Base-by-base conservation (phyloP, 2,888 invertebrate species). In the Drosophila leonis region DNA sequence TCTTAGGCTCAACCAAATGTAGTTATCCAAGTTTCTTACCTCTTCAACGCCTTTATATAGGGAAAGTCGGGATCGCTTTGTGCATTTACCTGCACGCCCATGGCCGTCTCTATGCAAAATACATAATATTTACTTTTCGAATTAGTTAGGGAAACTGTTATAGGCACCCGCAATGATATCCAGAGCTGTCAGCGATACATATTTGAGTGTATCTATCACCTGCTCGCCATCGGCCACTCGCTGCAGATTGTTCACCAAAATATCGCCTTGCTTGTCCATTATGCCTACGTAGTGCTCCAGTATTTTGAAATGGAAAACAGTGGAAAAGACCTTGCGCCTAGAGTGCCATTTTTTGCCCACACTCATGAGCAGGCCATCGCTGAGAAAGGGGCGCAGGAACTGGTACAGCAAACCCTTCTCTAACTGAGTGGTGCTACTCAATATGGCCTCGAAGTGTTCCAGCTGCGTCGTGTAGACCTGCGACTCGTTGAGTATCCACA, bases 261-360 rank as follows among this genome's bases (percentile, higher is more conserved):
- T 93, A 13, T 92, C 91, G 15, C 94, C 94, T 72, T 95, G 95
- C 63, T 94, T 94, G 79, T 96, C 95, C 91, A 97, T 96, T 0
- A 95, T 94, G 0, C 94, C 94, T 20, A 96, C 91, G 90, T 96
- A 97, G 77, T 95, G 94, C 84, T 96, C 95, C 49, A 97, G 92
- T 65, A 97, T 96, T 83, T 95, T 95, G 90, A 96, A 97, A 91
- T 97, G 97, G 90, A 97, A 97, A 0, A 96, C 95, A 2, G 96
- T 96, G 0, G 96, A 96, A 70, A 97, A 92, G 72, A 96, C 94
- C 91, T 95, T 96, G 33, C 97, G 94, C 44, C 95, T 94, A 0
- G 93, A 92, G 82, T 94, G 94, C 97, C 97, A 97, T 92, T 94
- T 95, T 5, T 83, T 39, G 44, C 86, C 91, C 37, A 81, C 84